A percentile compares a stretch with the other conserved stretches of the same genome.
These are phyloP conservation scores for Pseudeuparius sepicola DNA, from an alignment of 2,888 invertebrate species.

Conservation along the genomic window DNA sequence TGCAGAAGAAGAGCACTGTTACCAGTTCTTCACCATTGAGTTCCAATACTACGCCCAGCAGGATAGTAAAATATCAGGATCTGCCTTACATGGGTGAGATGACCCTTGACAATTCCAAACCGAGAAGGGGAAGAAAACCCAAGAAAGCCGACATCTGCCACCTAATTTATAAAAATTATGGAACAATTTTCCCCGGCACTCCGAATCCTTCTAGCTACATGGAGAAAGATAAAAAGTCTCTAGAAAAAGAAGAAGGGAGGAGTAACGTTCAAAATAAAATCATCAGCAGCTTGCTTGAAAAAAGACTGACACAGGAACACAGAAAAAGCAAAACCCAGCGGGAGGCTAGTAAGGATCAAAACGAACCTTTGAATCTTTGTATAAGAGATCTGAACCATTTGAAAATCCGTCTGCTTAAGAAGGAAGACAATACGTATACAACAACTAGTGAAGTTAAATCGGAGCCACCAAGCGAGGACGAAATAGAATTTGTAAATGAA, in stretches of 20 bases:
- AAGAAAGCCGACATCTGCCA: constrained; percentile 90
- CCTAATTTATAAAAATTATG: constrained; percentile 84
- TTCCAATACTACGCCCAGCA: constrained; percentile 24
- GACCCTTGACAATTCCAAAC: constrained; percentile 79
- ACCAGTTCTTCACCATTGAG: not conserved
- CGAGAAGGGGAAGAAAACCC: constrained; percentile 76
- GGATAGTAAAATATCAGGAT: constrained; percentile 66
- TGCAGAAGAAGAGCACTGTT: constrained; percentile 32
- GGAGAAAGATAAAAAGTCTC: constrained; percentile 34
- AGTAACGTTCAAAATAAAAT: constrained; percentile 58
- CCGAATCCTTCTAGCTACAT: constrained; percentile 46
- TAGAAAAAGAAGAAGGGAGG: constrained; percentile 30
- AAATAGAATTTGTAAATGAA: constrained; percentile 39
- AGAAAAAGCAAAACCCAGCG: constrained; percentile 31
- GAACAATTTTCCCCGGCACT: constrained; percentile 72
- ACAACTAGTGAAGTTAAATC: constrained; percentile 52
- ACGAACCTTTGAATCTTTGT: constrained; percentile 77
- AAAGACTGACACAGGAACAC: constrained; percentile 58
- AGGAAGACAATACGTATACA: constrained; percentile 51
- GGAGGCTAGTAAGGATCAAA: constrained; percentile 43
- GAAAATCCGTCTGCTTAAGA: constrained; percentile 52
- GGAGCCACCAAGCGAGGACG: constrained; percentile 47
- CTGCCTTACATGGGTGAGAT: constrained; percentile 90
- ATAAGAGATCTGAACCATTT: constrained; percentile 64
- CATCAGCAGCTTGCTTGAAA: constrained; percentile 59